These are phyloP conservation scores for Pseudomugil tenellus DNA, from an alignment of 2,797 vertebrate species.

Conservation along the genomic window DNA sequence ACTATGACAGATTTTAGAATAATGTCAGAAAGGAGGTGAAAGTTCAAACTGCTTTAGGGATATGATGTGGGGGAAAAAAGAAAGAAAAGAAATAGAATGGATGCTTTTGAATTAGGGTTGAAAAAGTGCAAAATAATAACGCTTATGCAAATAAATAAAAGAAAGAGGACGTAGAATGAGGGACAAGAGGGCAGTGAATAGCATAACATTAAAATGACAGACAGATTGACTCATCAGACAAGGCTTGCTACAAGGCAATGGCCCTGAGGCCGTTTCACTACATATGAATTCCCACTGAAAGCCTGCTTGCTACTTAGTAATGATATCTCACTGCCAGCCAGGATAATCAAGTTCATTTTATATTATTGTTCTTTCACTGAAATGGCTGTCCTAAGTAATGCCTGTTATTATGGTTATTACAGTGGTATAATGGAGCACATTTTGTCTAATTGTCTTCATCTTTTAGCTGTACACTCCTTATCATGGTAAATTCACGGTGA, in stretches of 20 bases:
- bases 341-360: constrained; percentile 63
- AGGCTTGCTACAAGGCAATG: constrained; percentile 41
- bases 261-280: constrained; percentile 50
- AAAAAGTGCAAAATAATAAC: constrained; percentile 31
- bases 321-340: constrained; percentile 62
- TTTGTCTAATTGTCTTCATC: constrained; percentile 44
- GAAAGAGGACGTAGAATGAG: not conserved
- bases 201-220: constrained; percentile 54
- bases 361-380: constrained; percentile 66
- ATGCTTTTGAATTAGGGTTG: constrained; percentile 19
- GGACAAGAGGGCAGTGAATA: constrained; percentile 28
- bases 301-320: constrained; percentile 55
- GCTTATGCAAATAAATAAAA: constrained; percentile 25
- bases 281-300: constrained; percentile 50
- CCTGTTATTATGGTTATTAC: constrained; percentile 39
- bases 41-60: constrained; percentile 20
- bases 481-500: constrained; percentile 1
- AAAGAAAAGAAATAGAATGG: constrained; percentile 23
- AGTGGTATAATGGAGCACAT: constrained; percentile 44
- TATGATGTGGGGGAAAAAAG: constrained; percentile 12
- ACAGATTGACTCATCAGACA: constrained; percentile 65
- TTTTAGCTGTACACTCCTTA: constrained; percentile 3
- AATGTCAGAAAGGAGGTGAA: constrained; percentile 24
- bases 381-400: constrained; percentile 38
- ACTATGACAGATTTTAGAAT: constrained; percentile 24